Evolutionary conservation across 2,113 vertebrate species (phyloP).

Genomic region (Eclectus roratus): DNA sequence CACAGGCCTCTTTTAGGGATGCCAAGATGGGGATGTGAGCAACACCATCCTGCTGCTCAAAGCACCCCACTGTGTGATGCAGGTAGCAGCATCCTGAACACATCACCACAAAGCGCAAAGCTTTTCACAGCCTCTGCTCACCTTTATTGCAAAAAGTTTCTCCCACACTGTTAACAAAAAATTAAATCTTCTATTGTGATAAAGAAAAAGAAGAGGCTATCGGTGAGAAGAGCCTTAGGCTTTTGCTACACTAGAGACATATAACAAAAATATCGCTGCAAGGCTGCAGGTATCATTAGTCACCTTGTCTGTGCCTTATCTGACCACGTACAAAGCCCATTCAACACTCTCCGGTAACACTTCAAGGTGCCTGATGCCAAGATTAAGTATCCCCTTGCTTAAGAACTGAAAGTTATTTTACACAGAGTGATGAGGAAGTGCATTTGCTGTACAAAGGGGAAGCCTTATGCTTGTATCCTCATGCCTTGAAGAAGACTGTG

Average conservation of each 20-base stretch:
- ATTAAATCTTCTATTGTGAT: background rate
- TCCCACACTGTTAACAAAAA: background rate
- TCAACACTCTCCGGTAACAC: background rate
- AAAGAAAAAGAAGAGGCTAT: background rate
- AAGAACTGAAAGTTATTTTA: background rate
- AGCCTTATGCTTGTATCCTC: background rate
- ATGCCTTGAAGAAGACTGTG: background rate
- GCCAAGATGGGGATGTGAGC: background rate
- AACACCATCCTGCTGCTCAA: background rate
- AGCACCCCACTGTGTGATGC: background rate
- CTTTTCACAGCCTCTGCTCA: background rate
- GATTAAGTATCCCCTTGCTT: background rate
- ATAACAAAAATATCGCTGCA: background rate
- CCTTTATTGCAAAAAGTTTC: background rate
- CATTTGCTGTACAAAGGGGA: rapidly evolving
- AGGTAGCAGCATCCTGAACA: background rate
- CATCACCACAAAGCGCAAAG: background rate
- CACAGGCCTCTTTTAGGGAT: background rate
- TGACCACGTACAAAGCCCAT: background rate
- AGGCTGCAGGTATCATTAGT: background rate
- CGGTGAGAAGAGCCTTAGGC: background rate
- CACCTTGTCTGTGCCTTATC: background rate
- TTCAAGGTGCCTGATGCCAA: background rate
- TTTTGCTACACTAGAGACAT: background rate
- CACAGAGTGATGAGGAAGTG: rapidly evolving